These are phyloP conservation scores for Cryptocephalus primarius DNA, from an alignment of 2,888 invertebrate species.

Conservation along the genomic window DNA sequence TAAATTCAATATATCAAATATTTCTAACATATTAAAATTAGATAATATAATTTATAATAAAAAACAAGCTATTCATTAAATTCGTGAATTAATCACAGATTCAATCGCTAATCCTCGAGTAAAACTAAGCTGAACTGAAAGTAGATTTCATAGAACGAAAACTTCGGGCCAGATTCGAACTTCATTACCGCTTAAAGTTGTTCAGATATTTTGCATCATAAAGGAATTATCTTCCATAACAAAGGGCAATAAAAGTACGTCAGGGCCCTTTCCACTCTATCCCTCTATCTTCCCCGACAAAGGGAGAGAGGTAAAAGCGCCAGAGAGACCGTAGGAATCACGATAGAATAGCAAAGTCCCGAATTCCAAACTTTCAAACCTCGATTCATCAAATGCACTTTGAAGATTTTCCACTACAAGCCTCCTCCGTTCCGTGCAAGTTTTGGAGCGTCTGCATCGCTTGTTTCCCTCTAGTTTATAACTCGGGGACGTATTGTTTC, in stretches of 20 bases:
- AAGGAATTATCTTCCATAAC: slow-evolving; percentile 27
- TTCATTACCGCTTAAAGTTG: slow-evolving; percentile 24
- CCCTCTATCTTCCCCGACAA: no score
- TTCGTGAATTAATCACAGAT: not conserved
- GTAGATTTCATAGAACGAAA: not conserved
- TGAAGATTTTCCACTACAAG: slow-evolving; percentile 5
- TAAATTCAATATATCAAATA: no score
- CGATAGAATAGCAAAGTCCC: slow-evolving; percentile 5
- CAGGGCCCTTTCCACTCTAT: slow-evolving; percentile 11
- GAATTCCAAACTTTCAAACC: slow-evolving; percentile 8
- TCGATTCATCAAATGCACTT: slow-evolving; percentile 10
- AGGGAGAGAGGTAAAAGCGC: not conserved
- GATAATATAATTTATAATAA: no score
- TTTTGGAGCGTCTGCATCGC: not conserved
- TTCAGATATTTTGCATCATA: slow-evolving; percentile 24
- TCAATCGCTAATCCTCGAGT: not conserved
- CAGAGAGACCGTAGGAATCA: slow-evolving; percentile 5
- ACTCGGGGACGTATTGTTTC: no score
- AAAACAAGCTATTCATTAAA: no score
- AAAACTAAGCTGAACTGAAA: not conserved
- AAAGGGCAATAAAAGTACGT: slow-evolving; percentile 28
- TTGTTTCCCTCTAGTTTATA: not conserved
- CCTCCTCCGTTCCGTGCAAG: not conserved
- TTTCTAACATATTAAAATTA: no score
- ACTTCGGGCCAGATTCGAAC: slow-evolving; percentile 12